Conservation (phyloP, 2,113 vertebrate species). For the Coturnix japonica region DNA sequence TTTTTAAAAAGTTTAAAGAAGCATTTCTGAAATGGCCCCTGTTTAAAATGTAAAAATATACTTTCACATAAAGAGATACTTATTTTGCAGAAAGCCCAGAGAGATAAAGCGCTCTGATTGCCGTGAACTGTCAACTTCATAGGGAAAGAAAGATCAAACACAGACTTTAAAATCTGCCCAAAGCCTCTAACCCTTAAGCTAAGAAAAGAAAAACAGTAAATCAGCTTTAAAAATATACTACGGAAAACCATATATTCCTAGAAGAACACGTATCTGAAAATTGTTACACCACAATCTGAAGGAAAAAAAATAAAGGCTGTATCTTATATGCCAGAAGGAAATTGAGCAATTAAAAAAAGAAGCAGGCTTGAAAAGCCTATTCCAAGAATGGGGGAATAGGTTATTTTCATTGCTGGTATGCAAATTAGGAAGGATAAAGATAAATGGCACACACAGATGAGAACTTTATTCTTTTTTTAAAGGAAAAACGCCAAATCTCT, state of each 20-base stretch:
- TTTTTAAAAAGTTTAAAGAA: background rate
- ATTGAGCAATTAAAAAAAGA: background rate
- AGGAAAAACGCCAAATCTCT: background rate
- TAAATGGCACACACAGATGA: background rate
- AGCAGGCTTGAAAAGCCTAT: background rate
- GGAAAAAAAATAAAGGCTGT: background rate
- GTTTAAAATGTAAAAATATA: background rate
- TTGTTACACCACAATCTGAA: background rate
- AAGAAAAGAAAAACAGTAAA: conserved; percentile 46
- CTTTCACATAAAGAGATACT: background rate
- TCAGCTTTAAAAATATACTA: conserved; percentile 19
- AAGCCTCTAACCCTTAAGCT: conserved; percentile 44
- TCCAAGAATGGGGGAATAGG: background rate
- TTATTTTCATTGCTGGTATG: conserved; percentile 11
- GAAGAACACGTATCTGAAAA: background rate
- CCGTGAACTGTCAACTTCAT: conserved; percentile 2
- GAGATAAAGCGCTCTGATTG: conserved; percentile 42
- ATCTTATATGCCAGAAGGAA: background rate
- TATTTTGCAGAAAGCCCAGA: conserved; percentile 16
- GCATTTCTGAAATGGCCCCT: background rate
- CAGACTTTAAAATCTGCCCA: conserved; percentile 21
- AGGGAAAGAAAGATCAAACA: conserved; percentile 26
- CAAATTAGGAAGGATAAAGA: conserved; percentile 10
- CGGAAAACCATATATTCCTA: background rate
- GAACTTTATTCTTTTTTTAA: background rate